These are phyloP conservation scores for Sipha maydis DNA, from an alignment of 2,888 invertebrate species.

Conservation along the genomic window DNA sequence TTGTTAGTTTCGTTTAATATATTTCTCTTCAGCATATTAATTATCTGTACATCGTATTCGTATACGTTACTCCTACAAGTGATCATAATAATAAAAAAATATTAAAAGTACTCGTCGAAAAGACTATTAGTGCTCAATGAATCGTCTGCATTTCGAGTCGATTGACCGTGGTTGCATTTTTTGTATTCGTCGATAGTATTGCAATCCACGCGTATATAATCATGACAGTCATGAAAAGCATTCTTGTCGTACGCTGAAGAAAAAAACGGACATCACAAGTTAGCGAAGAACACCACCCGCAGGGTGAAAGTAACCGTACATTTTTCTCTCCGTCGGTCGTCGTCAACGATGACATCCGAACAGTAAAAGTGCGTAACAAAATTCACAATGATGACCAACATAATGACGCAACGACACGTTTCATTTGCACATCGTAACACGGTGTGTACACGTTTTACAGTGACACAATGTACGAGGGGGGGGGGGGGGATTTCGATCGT, in stretches of 20 bases:
- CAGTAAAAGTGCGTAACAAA: not conserved
- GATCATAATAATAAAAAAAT: too few species aligned
- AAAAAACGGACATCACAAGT: not conserved
- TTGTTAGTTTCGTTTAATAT: too few species aligned
- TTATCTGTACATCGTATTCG: too few species aligned
- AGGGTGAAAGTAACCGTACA: conserved; percentile 34
- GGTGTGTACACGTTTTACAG: not conserved
- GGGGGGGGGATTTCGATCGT: not conserved
- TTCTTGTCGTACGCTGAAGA: not conserved
- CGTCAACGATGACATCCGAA: not conserved
- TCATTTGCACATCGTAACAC: not conserved
- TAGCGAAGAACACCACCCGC: conserved; percentile 28
- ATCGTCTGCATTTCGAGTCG: not conserved
- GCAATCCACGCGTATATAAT: conserved; percentile 8
- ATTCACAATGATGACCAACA: not conserved
- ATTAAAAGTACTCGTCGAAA: not conserved
- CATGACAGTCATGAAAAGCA: conserved; percentile 21
- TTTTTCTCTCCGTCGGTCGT: conserved; percentile 23
- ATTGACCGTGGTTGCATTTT: not conserved
- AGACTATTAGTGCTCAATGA: not conserved
- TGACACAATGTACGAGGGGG: too few species aligned
- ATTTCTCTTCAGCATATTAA: too few species aligned
- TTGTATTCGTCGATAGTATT: not conserved
- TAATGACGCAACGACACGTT: conserved; percentile 16
- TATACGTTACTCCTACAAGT: too few species aligned